Conservation (phyloP, 2,797 vertebrate genomes). For the Mastacembelus armatus region DNA sequence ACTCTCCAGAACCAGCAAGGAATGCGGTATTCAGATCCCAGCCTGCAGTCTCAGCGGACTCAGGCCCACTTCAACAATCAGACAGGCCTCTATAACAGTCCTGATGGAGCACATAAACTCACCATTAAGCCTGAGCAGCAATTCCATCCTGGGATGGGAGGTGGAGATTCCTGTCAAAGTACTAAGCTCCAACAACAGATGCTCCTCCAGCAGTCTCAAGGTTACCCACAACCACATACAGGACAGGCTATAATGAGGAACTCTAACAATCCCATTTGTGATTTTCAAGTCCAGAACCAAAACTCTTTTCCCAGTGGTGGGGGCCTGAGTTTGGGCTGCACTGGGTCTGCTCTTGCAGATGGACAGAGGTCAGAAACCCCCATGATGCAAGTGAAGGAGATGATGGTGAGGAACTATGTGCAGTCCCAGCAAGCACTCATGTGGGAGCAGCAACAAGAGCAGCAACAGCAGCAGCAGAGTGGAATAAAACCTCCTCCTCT, state of each 20-base stretch:
- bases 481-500: slow-evolving; percentile 66
- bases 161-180: slow-evolving; percentile 87
- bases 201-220: slow-evolving; percentile 75
- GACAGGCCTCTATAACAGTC: slow-evolving; percentile 79
- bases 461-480: slow-evolving; percentile 68
- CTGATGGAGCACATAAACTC: slow-evolving; percentile 84
- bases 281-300: slow-evolving; percentile 82
- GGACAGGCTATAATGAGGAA: slow-evolving; percentile 69
- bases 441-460: slow-evolving; percentile 91
- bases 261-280: slow-evolving; percentile 78
- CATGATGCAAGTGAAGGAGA: slow-evolving; percentile 93
- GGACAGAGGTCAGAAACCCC: slow-evolving; percentile 86
- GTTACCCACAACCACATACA: slow-evolving; percentile 71
- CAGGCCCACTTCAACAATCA: slow-evolving; percentile 80
- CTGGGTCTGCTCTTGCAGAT: slow-evolving; percentile 75
- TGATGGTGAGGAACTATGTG: slow-evolving; percentile 94
- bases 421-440: slow-evolving; percentile 95
- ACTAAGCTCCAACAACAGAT: slow-evolving; percentile 82
- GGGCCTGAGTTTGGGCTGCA: slow-evolving; percentile 79
- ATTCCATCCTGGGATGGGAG: slow-evolving; percentile 82
- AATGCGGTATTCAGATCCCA: slow-evolving; percentile 73
- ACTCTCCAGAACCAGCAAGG: slow-evolving; percentile 70
- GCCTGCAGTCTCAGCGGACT: slow-evolving; percentile 74
- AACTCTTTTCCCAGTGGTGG: slow-evolving; percentile 75
- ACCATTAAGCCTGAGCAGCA: slow-evolving; percentile 95